These are phyloP conservation scores for Anolis sagrei DNA, from an alignment of 2,113 vertebrate genomes.

Conservation along the genomic window DNA sequence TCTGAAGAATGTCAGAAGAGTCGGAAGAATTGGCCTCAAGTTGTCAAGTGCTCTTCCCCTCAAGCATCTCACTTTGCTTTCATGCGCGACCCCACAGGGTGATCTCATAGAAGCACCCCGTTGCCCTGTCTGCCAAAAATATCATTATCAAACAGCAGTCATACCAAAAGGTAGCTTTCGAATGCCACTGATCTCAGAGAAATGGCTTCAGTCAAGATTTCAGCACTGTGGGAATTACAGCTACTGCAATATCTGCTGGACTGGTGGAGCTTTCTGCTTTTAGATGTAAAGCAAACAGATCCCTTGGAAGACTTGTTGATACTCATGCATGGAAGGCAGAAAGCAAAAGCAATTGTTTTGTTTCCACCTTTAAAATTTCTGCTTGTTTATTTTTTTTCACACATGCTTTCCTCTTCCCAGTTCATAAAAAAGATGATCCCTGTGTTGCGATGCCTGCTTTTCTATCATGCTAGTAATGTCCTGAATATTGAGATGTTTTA, in stretches of 20 bases:
- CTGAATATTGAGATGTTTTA: not conserved
- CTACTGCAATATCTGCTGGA: conserved; percentile 12
- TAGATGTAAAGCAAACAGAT: too few species aligned
- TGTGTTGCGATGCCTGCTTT: not conserved
- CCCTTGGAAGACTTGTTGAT: not conserved
- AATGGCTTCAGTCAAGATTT: conserved; percentile 41
- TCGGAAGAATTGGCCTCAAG: conserved; percentile 11
- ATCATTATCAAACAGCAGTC: fast-evolving
- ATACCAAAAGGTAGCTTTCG: conserved; percentile 16
- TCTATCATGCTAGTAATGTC: not conserved
- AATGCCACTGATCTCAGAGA: not conserved
- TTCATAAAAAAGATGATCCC: conserved; percentile 31
- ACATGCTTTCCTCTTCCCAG: not conserved
- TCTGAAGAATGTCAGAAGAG: not conserved
- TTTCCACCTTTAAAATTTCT: not conserved
- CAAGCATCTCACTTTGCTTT: conserved; percentile 35
- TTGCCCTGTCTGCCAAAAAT: conserved; percentile 18
- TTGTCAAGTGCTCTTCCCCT: conserved; percentile 18
- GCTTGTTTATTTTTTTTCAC: not conserved
- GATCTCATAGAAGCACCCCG: conserved; percentile 4
- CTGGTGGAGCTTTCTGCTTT: not conserved
- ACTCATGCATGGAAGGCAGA: not conserved
- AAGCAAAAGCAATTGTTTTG: not conserved
- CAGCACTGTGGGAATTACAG: conserved; percentile 50
- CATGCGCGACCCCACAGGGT: fast-evolving